Evolutionary conservation across 1,140 invertebrate genomes (phyloP).

Genomic region (Brachionus calyciflorus): DNA sequence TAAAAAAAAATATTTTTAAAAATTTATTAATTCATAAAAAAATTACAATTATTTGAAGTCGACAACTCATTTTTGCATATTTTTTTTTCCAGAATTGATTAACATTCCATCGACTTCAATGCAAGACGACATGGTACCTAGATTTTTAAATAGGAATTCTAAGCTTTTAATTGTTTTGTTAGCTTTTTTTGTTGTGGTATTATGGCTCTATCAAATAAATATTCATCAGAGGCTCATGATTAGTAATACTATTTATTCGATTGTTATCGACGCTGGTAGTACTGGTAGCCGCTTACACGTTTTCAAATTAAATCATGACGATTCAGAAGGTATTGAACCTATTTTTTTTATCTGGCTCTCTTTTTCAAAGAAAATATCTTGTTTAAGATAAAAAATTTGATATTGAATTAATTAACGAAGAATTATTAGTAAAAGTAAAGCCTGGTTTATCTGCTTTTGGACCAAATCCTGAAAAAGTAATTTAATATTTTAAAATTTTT

Average conservation of each 20-base stretch:
- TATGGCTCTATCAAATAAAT: background rate
- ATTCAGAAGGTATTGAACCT: background rate
- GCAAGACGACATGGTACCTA: constrained; percentile 10
- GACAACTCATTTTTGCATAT: no score
- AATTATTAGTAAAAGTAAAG: constrained; percentile 53
- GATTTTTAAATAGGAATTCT: background rate
- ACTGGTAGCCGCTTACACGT: constrained; percentile 86
- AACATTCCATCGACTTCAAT: background rate
- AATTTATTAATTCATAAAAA: no score
- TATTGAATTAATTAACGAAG: constrained; percentile 38
- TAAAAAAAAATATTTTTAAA: no score
- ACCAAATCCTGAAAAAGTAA: constrained; percentile 68
- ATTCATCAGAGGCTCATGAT: background rate
- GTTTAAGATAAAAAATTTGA: constrained; percentile 29
- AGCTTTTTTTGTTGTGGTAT: background rate
- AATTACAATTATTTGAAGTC: no score
- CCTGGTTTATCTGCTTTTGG: constrained; percentile 78
- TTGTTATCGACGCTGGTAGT: constrained; percentile 93
- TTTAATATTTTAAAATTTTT: constrained; percentile 4
- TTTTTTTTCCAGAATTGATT: no score
- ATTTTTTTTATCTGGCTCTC: no score
- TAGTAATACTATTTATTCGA: constrained; percentile 66
- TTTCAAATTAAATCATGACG: constrained; percentile 55
- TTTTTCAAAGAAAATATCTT: no score
- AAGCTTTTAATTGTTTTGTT: background rate